Base-by-base conservation (phyloP, 2,797 vertebrate genomes). In the Moxostoma hubbsi region DNA sequence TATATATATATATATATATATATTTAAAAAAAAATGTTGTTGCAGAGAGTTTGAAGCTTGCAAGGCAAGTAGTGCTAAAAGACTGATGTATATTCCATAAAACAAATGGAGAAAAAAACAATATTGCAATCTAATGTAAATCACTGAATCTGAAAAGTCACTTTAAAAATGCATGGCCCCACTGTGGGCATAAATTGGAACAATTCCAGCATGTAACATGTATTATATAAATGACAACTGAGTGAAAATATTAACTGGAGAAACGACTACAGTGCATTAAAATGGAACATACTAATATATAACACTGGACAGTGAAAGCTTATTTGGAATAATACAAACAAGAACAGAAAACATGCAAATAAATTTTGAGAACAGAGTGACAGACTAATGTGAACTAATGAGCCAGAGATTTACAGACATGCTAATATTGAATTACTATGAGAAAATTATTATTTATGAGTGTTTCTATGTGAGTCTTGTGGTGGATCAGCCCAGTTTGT, bases 401-500 rank as follows among this genome's bases (percentile, higher is more conserved):
- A 64, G 50, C 13, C 16, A 47, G 53, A 78, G 72, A 59, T 24
- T 61, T 70, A 72, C 66, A 53, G 59, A 46, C 55, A 75, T 81
- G 66, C 66, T 75, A 84, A 80, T 74, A 45, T 47, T 49, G 15
- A 71, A 77, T 49, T 61, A 68, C 15, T 36, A 47, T 15, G 50
- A 63, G 67, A n/a, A 72, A 45, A 72, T 64, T 67, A 50, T 70
- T 55, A 80, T 67, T 72, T 47, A 16, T 13, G 9, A 70, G 65
- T 10, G 58, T 80, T 75, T 49, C n/a, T 46, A 11, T 45, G 8
- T 1, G 16, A 9, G 6, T 49, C 16, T 15, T 49, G 50, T 47
- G 51, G 15, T 46, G 54, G 47, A 66, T 74, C 58, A 18, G 5
- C 9, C 10, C 2, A 15, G 57, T n/a, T 16, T 58, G 70, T 61